Conservation (phyloP, 2,797 vertebrate species). For the Potorous gilbertii region DNA sequence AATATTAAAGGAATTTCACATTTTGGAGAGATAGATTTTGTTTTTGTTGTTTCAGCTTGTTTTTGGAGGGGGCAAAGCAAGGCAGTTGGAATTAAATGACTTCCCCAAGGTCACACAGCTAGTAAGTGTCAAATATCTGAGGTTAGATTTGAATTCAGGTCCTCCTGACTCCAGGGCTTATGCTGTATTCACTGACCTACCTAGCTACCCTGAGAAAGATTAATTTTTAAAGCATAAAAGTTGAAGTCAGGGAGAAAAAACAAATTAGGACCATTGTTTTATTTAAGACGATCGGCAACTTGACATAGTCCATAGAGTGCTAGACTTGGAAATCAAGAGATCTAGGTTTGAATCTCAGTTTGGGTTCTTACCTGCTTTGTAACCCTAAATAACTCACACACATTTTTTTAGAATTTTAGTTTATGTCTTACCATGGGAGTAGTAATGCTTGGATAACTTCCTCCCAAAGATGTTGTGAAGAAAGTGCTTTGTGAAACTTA, state of each 20-base stretch:
- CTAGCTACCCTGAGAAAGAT: too few relatives aligned
- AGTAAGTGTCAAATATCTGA: too few relatives aligned
- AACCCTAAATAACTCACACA: background rate
- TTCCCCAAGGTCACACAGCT: too few relatives aligned
- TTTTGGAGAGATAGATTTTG: background rate
- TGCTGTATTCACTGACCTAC: too few relatives aligned
- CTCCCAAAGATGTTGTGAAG: background rate
- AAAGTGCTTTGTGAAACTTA: background rate
- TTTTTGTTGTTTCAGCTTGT: too few relatives aligned
- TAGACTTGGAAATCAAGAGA: background rate
- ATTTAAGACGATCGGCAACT: background rate
- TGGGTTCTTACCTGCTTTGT: background rate
- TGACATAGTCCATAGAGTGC: background rate
- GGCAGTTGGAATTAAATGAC: too few relatives aligned
- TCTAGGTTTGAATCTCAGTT: background rate
- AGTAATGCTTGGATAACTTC: background rate
- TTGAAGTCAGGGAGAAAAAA: background rate
- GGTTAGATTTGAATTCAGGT: too few relatives aligned
- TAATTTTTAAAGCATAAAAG: background rate
- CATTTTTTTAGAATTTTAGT: background rate
- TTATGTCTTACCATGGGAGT: background rate
- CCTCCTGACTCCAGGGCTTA: too few relatives aligned
- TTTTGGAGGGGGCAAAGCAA: too few relatives aligned
- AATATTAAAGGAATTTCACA: conserved; percentile 9
- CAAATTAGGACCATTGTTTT: background rate